Conservation (phyloP, 2,113 vertebrate genomes). For the Chroicocephalus ridibundus region DNA sequence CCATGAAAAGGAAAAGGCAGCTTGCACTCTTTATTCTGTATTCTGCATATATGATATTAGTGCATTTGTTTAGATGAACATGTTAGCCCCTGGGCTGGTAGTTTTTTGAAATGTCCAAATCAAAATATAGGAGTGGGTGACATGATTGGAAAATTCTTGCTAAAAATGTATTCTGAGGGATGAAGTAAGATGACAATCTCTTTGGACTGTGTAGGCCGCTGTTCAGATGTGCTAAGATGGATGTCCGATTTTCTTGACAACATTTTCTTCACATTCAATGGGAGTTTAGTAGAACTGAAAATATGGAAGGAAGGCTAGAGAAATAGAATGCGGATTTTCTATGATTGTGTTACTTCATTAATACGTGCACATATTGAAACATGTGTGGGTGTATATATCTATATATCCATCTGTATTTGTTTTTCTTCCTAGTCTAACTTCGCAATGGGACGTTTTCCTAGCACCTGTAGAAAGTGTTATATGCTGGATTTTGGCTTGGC, state of each 20-base stretch:
- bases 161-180: neutral
- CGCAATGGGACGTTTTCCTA: slow-evolving; percentile 97
- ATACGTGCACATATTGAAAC: neutral
- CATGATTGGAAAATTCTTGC: neutral
- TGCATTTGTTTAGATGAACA: neutral
- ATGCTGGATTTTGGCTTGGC: slow-evolving; percentile 99
- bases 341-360: neutral
- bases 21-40: neutral
- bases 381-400: neutral
- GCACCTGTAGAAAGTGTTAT: slow-evolving; percentile 95
- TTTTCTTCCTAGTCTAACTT: slow-evolving; percentile 90
- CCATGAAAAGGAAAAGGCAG: neutral
- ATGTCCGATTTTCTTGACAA: neutral
- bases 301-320: neutral
- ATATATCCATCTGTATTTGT: neutral
- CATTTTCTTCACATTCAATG: neutral
- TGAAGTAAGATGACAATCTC: neutral
- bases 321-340: neutral
- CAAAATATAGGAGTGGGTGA: neutral
- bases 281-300: neutral
- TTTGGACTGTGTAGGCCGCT: neutral
- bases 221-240: neutral
- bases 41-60: neutral
- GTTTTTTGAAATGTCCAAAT: neutral
- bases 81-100: neutral